Conservation (phyloP, 1,140 invertebrate species). For the Drosophila pectinifera region DNA sequence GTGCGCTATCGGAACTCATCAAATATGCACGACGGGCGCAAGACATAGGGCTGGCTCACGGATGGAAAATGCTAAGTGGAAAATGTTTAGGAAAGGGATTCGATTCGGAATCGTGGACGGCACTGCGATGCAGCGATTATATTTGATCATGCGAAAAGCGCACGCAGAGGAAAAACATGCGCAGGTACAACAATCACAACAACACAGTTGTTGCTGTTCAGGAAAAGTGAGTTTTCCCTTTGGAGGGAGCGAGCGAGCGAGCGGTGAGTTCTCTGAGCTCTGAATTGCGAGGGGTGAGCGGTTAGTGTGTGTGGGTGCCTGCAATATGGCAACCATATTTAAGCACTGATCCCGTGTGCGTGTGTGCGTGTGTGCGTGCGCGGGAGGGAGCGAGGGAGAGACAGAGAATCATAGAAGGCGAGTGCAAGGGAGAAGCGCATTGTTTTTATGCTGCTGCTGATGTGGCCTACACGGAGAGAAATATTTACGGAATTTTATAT, state of each 20-base stretch:
- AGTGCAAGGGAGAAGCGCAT: conserved; percentile 53
- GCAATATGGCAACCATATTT: conserved; percentile 80
- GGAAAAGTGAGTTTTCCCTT: conserved; percentile 64
- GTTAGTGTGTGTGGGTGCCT: conserved; percentile 54
- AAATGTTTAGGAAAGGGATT: conserved; percentile 10
- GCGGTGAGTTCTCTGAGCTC: conserved; percentile 6
- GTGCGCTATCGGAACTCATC: conserved; percentile 74
- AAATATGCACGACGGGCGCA: conserved; percentile 68
- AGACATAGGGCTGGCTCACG: conserved; percentile 54
- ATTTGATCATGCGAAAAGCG: conserved; percentile 82
- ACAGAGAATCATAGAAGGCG: neutral
- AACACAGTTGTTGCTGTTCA: conserved; percentile 31
- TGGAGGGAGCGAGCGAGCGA: neutral
- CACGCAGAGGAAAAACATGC: conserved; percentile 80
- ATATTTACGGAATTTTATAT: neutral
- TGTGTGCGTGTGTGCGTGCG: conserved; percentile 37
- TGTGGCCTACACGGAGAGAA: conserved; percentile 21
- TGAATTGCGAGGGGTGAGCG: conserved; percentile 13
- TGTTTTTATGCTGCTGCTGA: conserved; percentile 53
- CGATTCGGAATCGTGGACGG: conserved; percentile 38
- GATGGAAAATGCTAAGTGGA: conserved; percentile 29
- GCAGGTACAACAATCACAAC: conserved; percentile 64
- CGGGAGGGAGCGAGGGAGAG: conserved; percentile 12
- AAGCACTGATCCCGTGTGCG: conserved; percentile 71
- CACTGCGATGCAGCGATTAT: conserved; percentile 40